Evolutionary conservation across 30 jellyfish, hydroid and myxozoan species (phyloP).

Genomic region (Catostylus mosaicus): DNA sequence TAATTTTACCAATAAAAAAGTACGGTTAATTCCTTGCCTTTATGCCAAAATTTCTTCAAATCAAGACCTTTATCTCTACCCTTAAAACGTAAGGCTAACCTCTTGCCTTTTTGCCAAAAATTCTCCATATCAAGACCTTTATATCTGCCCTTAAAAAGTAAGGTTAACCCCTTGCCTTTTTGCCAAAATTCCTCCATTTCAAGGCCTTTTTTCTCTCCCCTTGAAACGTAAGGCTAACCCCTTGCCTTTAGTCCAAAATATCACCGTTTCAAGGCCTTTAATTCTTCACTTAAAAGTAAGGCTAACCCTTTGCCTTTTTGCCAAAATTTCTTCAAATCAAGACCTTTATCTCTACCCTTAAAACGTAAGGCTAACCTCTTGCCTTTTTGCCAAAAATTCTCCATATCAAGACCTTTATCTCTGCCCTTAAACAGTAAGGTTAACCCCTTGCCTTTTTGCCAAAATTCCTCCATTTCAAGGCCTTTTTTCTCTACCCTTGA

Average conservation of each 20-base stretch:
- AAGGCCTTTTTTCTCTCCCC: background rate
- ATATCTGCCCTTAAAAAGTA: background rate
- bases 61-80: no score
- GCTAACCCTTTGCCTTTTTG: constrained; percentile 15
- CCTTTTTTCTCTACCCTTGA: no score
- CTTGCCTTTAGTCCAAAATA: background rate
- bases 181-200: background rate
- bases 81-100: no score
- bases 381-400: background rate
- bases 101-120: background rate
- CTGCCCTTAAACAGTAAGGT: background rate
- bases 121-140: background rate
- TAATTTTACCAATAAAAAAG: no score
- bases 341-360: background rate
- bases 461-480: background rate
- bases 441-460: background rate
- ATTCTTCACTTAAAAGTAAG: background rate
- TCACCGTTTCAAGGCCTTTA: background rate
- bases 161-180: background rate
- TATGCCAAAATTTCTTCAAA: no score
- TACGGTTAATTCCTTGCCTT: no score
- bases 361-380: no score
- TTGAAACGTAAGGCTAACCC: constrained; percentile 18
- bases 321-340: background rate
- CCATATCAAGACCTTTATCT: background rate